Base-by-base conservation (phyloP, 2,797 vertebrate genomes). In the Tadarida brasiliensis region DNA sequence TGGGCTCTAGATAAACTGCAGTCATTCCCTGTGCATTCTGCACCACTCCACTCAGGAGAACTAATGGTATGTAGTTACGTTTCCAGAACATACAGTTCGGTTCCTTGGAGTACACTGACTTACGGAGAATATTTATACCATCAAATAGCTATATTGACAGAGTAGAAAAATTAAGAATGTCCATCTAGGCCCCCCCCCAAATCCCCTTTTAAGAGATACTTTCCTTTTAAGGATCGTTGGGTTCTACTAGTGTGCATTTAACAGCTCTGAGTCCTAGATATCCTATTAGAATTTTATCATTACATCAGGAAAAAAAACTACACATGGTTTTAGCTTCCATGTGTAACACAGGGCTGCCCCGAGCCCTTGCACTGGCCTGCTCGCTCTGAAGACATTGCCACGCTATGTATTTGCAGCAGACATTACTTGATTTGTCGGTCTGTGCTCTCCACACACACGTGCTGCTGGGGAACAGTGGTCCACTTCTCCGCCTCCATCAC, bases 401-500 rank as follows among this genome's bases (percentile, higher is more conserved):
- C 7, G n/a, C 39, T 77, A 22, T 26, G 88, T 92, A 90, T 91
- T 83, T 95, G 89, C 65, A 86, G 96, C 16, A 0, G 71, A 56
- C 67, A 97, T 99, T 99, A 99, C 99, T 99, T 99, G 98, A 99
- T 99, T 98, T 99, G 99, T 77, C 99, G 99, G 98, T 99, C 99
- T 5, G 99, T 99, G 90, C 99, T 99, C 98, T 99, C 99, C 97
- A 99, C 99, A 97, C 99, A 99, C 97, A 99, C 98, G 44, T 99
- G 99, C 97, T 99, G 99, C 87, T 98, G 70, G 39, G 99, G 99
- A n/a, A 99, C 99, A 0, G 99, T 99, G 95, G 99, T 99, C 99
- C 99, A 99, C 96, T 99, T 99, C 98, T 99, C 99, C 0, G 99
- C 99, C 98, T 99, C 99, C 98, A 99, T 99, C 98, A 99, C 99